A percentile compares a stretch with the other conserved stretches of the same genome.
These are phyloP conservation scores for Hippocampus guttulatus DNA, from an alignment of 2,113 vertebrate species.

Conservation along the genomic window DNA sequence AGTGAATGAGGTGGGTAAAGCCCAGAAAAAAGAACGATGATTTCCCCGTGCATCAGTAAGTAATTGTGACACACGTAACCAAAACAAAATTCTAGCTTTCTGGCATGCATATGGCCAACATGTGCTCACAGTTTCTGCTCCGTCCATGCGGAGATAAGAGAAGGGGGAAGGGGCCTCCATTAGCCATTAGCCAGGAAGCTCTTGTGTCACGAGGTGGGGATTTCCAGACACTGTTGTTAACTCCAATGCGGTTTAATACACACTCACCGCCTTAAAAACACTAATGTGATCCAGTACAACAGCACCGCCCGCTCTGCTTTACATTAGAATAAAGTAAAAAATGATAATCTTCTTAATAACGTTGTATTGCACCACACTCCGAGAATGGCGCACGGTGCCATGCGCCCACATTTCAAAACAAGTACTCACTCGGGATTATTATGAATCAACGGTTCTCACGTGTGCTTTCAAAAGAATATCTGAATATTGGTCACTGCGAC, in stretches of 20 bases:
- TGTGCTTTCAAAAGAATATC: not conserved
- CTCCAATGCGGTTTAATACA: conserved; percentile 59
- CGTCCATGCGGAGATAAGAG: conserved; percentile 9
- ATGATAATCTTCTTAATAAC: not conserved
- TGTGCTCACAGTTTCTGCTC: conserved; percentile 22
- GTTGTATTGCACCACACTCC: not conserved
- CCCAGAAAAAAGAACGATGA: not conserved
- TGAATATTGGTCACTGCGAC: not conserved
- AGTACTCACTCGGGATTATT: not conserved
- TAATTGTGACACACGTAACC: not conserved
- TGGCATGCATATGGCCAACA: conserved; percentile 10
- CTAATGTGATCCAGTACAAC: not conserved
- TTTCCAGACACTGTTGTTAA: conserved; percentile 65
- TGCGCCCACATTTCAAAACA: conserved; percentile 1
- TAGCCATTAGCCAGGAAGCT: conserved; percentile 63
- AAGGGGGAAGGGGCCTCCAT: conserved; percentile 39
- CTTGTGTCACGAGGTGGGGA: conserved; percentile 65
- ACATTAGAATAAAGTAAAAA: not conserved
- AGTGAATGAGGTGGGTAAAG: conserved; percentile 56
- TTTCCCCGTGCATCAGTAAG: not conserved
- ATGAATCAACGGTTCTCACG: conserved; percentile 36
- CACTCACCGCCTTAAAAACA: conserved; percentile 28
- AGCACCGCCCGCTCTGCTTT: not conserved
- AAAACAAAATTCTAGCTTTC: not conserved
- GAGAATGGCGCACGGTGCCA: not conserved